Conservation (phyloP, 1,140 invertebrate genomes). For the Sipha flava region DNA sequence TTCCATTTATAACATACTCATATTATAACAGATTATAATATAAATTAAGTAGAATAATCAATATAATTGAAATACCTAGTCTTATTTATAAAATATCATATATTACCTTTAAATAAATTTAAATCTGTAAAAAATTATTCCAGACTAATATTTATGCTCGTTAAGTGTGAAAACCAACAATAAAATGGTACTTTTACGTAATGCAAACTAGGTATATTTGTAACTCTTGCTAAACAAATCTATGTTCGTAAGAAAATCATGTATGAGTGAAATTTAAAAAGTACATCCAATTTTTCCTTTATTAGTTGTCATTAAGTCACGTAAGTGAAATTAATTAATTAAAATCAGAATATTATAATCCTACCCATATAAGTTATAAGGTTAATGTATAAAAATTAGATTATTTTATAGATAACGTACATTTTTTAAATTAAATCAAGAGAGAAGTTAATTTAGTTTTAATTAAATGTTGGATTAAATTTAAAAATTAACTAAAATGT, state of each 20-base stretch:
- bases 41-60: too few species aligned
- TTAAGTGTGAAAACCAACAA: background rate
- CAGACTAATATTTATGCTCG: too few species aligned
- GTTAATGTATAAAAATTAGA: too few species aligned
- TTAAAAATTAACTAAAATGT: too few species aligned
- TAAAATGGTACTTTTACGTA: background rate
- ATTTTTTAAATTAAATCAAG: too few species aligned
- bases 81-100: too few species aligned
- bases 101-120: too few species aligned
- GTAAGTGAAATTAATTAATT: background rate
- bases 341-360: background rate
- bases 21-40: too few species aligned
- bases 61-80: too few species aligned
- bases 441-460: background rate
- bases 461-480: background rate
- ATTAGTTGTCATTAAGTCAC: background rate
- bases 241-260: background rate
- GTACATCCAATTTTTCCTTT: background rate
- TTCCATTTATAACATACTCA: too few species aligned
- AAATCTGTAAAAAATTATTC: too few species aligned
- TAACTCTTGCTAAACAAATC: background rate
- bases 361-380: background rate
- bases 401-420: too few species aligned
- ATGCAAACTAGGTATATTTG: background rate
- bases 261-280: background rate